Conservation (phyloP, 1,140 invertebrate species). For the Akabosia matsudoensis region DNA sequence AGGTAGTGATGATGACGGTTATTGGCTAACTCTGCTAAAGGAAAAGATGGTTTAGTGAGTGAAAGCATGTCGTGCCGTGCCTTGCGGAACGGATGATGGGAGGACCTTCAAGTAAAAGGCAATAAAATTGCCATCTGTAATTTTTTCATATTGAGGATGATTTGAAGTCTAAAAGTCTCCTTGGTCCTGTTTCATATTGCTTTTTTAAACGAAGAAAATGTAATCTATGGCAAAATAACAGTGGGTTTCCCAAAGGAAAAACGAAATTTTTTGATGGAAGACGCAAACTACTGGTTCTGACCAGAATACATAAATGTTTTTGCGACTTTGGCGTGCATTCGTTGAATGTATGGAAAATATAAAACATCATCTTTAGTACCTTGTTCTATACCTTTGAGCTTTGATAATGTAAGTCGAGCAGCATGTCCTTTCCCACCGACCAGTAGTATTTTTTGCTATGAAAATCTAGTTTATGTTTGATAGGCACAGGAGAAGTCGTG, state of each 20-base stretch:
- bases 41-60: no score
- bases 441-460: no score
- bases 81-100: neutral
- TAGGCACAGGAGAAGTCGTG: no score
- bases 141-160: slow-evolving; percentile 22
- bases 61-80: neutral
- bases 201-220: neutral
- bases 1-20: no score
- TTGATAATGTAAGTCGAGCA: no score
- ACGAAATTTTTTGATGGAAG: neutral
- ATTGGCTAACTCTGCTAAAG: no score
- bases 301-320: slow-evolving; percentile 11
- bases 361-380: no score
- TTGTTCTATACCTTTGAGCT: no score
- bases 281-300: neutral
- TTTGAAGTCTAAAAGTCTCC: slow-evolving; percentile 18
- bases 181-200: neutral
- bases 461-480: no score
- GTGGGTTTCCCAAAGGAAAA: neutral
- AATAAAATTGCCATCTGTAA: slow-evolving; percentile 23
- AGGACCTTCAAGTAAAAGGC: neutral
- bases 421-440: no score
- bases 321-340: neutral
- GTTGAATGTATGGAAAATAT: slow-evolving; percentile 12
- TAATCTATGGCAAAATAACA: neutral